These are phyloP conservation scores for Choloepus didactylus DNA, from an alignment of 2,797 vertebrate species.

Conservation along the genomic window DNA sequence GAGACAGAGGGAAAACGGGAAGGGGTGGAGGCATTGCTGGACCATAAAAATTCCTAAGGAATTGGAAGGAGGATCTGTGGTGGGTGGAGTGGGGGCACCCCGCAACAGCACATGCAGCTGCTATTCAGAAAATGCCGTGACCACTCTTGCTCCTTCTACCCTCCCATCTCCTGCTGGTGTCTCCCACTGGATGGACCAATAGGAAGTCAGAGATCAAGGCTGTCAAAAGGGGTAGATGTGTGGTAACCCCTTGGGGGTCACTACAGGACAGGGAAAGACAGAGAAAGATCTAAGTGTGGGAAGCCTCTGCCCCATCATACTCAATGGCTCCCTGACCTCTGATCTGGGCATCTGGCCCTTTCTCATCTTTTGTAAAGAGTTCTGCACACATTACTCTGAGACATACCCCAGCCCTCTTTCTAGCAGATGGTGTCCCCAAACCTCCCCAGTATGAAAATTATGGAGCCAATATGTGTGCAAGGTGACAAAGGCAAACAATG, in stretches of 20 bases:
- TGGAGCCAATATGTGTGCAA: neutral
- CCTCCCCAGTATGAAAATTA: neutral
- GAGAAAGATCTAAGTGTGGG: neutral
- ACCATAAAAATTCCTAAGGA: neutral
- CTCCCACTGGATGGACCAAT: neutral
- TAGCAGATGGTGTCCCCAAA: too few species aligned
- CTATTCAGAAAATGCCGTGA: neutral
- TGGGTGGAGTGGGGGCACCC: neutral
- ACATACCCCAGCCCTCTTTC: too few species aligned
- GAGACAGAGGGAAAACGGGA: neutral
- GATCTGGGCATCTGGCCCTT: rapidly evolving
- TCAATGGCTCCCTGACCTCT: neutral
- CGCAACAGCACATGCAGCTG: neutral
- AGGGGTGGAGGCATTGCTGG: too few species aligned
- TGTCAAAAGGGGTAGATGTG: too few species aligned
- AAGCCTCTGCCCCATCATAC: neutral
- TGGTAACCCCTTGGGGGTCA: neutral
- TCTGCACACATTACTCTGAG: too few species aligned
- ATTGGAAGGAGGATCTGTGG: neutral
- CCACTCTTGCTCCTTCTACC: neutral
- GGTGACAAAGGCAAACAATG: neutral
- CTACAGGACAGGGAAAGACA: neutral
- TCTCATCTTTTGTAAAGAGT: neutral
- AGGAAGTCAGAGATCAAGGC: neutral
- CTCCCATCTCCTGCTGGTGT: neutral